Base-by-base conservation (phyloP, 1,140 invertebrate genomes). In the Meloidogyne exigua region DNA sequence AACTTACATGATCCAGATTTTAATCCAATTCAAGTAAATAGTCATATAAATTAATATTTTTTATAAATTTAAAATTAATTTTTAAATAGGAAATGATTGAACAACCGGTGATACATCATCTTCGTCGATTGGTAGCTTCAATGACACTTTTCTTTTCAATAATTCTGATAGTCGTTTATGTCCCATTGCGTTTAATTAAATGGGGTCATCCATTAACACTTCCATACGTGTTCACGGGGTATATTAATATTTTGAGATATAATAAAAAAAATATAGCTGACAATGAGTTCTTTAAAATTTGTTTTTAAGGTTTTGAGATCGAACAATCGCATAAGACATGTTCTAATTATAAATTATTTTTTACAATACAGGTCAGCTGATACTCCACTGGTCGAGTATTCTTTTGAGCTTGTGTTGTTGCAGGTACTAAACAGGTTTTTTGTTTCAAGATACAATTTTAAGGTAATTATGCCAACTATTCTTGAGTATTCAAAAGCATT, bases 1-100 rank as follows among this genome's bases (percentile, higher is more conserved):
- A 99, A 99, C 88, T 90, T 99, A 11, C 99, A 99, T 88, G 96
- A 99, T 90, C 96, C 96, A 0, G 96, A 99, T 85, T 99, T 99
- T 85, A 98, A 96, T 88, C 96, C 96, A 15, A 95, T 90, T 36
- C 83, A 88, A 72, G 86, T 86, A 65, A 85, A 66, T 12, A 10
- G 13, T 68, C n/a, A n/a, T n/a, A n/a, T n/a, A n/a, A n/a, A n/a
- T n/a, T n/a, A n/a, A n/a, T n/a, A n/a, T 23, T 75, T 11, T 7
- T 67, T 21, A 7, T n/a, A n/a, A 18, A 15, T 63, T 84, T 42
- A 39, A 18, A 75, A 70, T 75, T 84, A 84, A 74, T 92, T 57
- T 28, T 21, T 44, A 1, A 25, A 11, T 21, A 73, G 71, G 71
- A 98, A 91, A 98, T 99, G 95, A 98, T 99, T 77, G 95, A 99